A percentile compares a stretch with the other conserved stretches of the same genome.
Conservation (phyloP, 1,140 invertebrate genomes). For the Drosophila kikkawai region DNA sequence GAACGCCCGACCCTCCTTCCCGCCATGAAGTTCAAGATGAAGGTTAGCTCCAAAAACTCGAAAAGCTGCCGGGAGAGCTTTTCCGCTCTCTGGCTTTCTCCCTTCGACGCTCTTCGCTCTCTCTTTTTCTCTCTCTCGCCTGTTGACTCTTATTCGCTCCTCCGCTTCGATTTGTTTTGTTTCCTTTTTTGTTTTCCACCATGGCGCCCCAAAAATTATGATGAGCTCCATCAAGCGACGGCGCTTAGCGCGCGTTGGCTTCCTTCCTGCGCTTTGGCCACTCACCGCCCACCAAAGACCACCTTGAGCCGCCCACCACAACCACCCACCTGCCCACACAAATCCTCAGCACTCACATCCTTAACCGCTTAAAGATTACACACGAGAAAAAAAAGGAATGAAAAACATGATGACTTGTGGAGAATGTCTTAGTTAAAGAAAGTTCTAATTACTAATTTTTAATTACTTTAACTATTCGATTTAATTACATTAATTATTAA, state of each 20-base stretch:
- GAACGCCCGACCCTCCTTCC: constrained; percentile 23
- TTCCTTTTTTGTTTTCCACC: constrained; percentile 56
- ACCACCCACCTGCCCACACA: constrained; percentile 2
- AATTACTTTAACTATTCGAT: background rate
- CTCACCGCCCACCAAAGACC: constrained; percentile 13
- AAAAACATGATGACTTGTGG: background rate
- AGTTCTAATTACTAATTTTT: background rate
- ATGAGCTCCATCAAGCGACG: constrained; percentile 56
- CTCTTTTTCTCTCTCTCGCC: constrained; percentile 14
- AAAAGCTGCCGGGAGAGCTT: constrained; percentile 51
- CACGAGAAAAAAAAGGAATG: background rate
- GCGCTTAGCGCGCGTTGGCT: constrained; percentile 47
- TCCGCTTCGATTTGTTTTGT: constrained; percentile 74
- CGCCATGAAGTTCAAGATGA: constrained; percentile 80
- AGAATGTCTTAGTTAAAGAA: background rate
- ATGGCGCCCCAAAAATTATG: constrained; percentile 71
- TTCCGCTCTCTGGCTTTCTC: constrained; percentile 14
- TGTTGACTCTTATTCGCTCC: constrained; percentile 55
- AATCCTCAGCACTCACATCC: constrained; percentile 17
- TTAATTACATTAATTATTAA: too few species aligned
- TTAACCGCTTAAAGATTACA: constrained; percentile 18
- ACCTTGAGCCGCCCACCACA: background rate
- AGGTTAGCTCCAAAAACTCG: constrained; percentile 66
- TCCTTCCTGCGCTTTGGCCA: constrained; percentile 45
- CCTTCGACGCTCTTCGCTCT: background rate